These are phyloP conservation scores for Heteropelma amictum DNA, from an alignment of 2,888 invertebrate species.

Conservation along the genomic window DNA sequence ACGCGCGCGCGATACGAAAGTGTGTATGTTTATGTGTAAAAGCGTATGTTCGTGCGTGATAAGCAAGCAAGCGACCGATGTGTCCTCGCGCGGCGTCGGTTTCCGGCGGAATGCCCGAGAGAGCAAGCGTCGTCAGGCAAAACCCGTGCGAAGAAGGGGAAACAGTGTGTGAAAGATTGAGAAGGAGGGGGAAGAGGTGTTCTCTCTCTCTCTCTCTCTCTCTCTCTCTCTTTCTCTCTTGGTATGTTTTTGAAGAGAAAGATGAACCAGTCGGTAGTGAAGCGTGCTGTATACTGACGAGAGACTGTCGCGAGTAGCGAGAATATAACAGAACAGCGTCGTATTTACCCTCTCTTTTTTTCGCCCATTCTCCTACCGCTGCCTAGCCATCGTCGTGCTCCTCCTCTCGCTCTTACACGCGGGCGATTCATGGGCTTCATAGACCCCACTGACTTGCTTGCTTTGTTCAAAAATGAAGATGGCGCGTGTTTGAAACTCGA, in stretches of 20 bases:
- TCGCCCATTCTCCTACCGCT: constrained; percentile 27
- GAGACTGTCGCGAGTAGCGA: constrained; percentile 78
- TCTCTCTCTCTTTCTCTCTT: too few relatives aligned
- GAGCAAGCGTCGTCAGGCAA: constrained; percentile 74
- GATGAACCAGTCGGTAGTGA: constrained; percentile 64
- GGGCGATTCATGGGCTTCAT: constrained; percentile 39
- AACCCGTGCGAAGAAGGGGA: constrained; percentile 53
- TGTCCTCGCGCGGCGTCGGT: constrained; percentile 76
- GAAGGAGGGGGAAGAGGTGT: constrained; percentile 27
- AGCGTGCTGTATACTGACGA: constrained; percentile 79
- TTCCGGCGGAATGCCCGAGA: constrained; percentile 77
- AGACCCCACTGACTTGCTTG: constrained; percentile 68
- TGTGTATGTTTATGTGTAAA: constrained; percentile 18
- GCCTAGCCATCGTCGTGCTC: constrained; percentile 10
- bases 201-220: too few relatives aligned
- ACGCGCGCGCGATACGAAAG: constrained; percentile 40
- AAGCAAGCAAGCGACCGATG: constrained; percentile 48
- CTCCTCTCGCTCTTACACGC: constrained; percentile 41
- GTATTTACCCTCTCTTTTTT: constrained; percentile 26
- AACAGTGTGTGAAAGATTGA: constrained; percentile 4
- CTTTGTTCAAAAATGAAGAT: constrained; percentile 91
- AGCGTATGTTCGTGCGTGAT: constrained; percentile 8
- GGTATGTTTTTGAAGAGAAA: constrained; percentile 50
- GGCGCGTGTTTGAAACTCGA: constrained; percentile 84
- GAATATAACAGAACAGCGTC: constrained; percentile 77